Conservation (phyloP, 1,140 invertebrate species). For the Littorina saxatilis region DNA sequence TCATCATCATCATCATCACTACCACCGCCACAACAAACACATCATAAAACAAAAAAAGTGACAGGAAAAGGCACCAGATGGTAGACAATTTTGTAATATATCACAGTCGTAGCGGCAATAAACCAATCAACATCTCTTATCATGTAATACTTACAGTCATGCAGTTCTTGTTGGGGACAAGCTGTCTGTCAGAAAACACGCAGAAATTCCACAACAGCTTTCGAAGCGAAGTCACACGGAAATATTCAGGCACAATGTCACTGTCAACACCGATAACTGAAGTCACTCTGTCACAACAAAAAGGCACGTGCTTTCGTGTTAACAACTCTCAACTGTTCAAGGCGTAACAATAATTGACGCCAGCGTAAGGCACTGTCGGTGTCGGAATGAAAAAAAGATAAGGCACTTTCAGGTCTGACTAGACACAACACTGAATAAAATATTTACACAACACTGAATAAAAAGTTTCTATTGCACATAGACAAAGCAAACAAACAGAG, state of each 20-base stretch:
- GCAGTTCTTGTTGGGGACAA: background rate
- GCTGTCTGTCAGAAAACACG: no score
- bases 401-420: slow-evolving; percentile 22
- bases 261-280: no score
- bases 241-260: background rate
- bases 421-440: background rate
- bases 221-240: no score
- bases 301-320: background rate
- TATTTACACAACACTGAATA: background rate
- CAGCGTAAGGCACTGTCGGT: slow-evolving; percentile 25
- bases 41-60: no score
- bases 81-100: no score
- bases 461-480: background rate
- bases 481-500: background rate
- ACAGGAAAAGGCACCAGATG: no score
- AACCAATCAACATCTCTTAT: no score
- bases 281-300: background rate
- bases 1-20: no score
- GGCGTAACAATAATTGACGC: background rate
- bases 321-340: no score
- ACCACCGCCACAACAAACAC: no score
- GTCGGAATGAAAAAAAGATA: background rate
- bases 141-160: background rate
- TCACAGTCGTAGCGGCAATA: no score
- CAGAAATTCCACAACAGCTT: no score